Evolutionary conservation across 2,797 vertebrate species (phyloP).

Genomic region (Buceros bicornis): DNA sequence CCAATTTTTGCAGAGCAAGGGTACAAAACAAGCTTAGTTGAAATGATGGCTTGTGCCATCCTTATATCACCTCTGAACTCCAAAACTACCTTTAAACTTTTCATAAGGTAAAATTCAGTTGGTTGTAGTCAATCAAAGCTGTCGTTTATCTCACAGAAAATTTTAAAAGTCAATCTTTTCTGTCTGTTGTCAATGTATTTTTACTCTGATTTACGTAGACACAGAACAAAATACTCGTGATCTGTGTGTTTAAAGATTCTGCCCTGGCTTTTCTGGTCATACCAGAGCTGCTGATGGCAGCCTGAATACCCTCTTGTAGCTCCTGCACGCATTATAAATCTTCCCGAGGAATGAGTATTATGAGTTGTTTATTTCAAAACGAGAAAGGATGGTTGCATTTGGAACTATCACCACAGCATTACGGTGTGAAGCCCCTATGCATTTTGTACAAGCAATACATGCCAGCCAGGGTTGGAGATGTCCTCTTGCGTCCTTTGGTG

Average conservation of each 20-base stretch:
- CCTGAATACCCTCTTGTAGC: neutral
- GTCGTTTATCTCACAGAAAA: neutral
- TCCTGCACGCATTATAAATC: neutral
- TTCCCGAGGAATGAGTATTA: neutral
- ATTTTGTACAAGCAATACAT: neutral
- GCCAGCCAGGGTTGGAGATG: neutral
- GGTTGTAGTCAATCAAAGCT: neutral
- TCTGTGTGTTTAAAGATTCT: neutral
- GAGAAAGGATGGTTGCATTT: neutral
- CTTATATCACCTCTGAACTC: neutral
- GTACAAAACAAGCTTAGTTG: neutral
- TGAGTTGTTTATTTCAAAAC: neutral
- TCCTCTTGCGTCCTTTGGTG: neutral
- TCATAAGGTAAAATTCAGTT: neutral
- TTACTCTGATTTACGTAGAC: neutral
- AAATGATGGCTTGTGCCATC: neutral
- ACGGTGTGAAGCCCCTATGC: fast-evolving
- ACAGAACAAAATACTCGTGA: neutral
- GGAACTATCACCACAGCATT: neutral
- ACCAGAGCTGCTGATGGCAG: neutral
- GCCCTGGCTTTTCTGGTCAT: neutral
- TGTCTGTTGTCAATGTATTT: neutral
- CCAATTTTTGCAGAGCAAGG: neutral
- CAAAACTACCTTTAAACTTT: neutral
- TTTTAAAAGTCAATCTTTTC: neutral